Evolutionary conservation across 2,888 invertebrate genomes (phyloP), one percentile per base, ranked within the genome.

Genomic region (Phortica okadai): DNA sequence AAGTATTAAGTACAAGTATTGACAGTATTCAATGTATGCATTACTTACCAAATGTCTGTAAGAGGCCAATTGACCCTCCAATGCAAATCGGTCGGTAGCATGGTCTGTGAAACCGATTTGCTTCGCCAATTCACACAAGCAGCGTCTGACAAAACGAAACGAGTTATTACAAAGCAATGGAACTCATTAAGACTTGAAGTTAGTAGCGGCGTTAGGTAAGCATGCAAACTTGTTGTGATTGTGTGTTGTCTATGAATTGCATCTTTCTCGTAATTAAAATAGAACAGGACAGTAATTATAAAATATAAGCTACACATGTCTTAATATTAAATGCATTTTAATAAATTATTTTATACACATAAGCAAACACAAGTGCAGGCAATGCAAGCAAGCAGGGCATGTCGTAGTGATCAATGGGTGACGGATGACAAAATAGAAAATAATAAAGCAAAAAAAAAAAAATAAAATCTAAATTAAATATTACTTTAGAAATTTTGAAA

Each of bases 71-170:
- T 97, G 97, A 83, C 97, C 96, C 87, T 98, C 95, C 79, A 98
- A 92, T 45, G 94, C 93, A 91, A 98, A 99, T 58, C 96, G 94
- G 84, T 96, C 95, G 64, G 95, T 94, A 1, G 97, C 98, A 83
- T 95, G 93, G 81, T 97, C 96, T 16, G 95, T 94, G 92, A 99
- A 99, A 8, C 98, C 98, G 82, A 99, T 99, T 92, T 98, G 97
- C 88, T 96, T 96, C 11, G 98, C 97, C 83, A 99, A 92, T 91
- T 98, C 98, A 92, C 98, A 99, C 74, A 99, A 93, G 90, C 99
- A 99, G 87, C 98, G 93, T 72, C 94, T 93, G 81, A 77, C 70
- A 21, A 66, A 59, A 56, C 14, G 45, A 45, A 45, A 45, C 59
- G 70, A 69, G 59, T 33, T 66, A 33, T 54, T 76, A 64, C 59